Base-by-base conservation (phyloP, 2,888 invertebrate species). In the Caenorhabditis sinica region DNA sequence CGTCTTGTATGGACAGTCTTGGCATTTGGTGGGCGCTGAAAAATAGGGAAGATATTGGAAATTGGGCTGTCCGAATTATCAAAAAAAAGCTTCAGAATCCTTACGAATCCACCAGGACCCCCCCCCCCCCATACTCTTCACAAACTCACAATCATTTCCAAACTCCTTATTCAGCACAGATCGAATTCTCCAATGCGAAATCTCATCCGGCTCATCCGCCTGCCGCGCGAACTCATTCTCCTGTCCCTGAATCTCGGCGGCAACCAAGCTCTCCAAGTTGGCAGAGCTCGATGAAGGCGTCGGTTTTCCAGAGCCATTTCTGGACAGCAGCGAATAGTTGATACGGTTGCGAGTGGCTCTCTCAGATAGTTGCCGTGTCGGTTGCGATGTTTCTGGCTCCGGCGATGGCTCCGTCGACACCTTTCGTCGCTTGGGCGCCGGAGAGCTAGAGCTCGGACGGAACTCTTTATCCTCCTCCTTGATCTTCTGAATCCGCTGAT, bases 1-100 rank as follows among this genome's bases (percentile, higher is more conserved):
- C 23, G 63, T 80, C 5, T 40, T 23, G 79, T 51, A 87, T 5
- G 88, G 88, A 58, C 88, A 88, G 9, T 88, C 86, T 2, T 86
- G 83, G 28, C 88, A 88, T 40, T 83, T 49, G 5, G 45, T 40
- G 23, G 28, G 15, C 0, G 3, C 79, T 79, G 79, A 56, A 79
- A 72, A 28, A 20, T 11, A 33, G 5, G n/a, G n/a, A n/a, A n/a
- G n/a, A n/a, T n/a, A n/a, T n/a, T n/a, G n/a, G n/a, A n/a, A n/a
- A n/a, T n/a, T n/a, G n/a, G n/a, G n/a, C n/a, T n/a, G n/a, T n/a
- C n/a, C n/a, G n/a, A n/a, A n/a, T 40, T 2, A 40, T 1, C 40
- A 13, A 1, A 40, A 4, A 40, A 45, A 45, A 5, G 17, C 45
- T 17, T 45, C 2, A 45, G 17, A 45, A 45, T 15, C n/a, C 45